Evolutionary conservation across 2,888 invertebrate species (phyloP).

Genomic region (Celastrina argiolus): DNA sequence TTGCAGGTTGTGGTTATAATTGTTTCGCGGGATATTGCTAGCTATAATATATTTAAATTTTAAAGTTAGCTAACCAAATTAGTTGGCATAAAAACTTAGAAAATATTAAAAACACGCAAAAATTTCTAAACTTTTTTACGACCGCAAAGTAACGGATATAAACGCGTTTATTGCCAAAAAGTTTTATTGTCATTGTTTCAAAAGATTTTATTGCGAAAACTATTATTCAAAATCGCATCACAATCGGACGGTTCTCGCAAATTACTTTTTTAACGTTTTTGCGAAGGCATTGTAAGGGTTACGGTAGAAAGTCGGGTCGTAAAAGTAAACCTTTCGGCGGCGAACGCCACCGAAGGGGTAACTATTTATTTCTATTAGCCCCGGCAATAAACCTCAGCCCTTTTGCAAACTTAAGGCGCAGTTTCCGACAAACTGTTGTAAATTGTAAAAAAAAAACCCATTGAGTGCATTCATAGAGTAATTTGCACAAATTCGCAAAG

Average conservation of each 20-base stretch:
- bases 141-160: constrained; percentile 37
- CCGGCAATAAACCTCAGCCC: constrained; percentile 49
- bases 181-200: constrained; percentile 8
- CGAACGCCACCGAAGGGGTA: constrained; percentile 71
- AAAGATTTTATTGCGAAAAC: constrained; percentile 10
- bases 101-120: constrained; percentile 25
- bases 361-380: constrained; percentile 68
- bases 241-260: constrained; percentile 15
- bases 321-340: constrained; percentile 74
- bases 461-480: constrained; percentile 69
- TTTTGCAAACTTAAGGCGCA: constrained; percentile 46
- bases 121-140: constrained; percentile 1
- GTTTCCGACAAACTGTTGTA: constrained; percentile 52
- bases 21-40: too few relatives aligned
- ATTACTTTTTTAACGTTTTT: constrained; percentile 44
- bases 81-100: constrained; percentile 6
- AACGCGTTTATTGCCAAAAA: neutral
- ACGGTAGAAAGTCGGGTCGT: constrained; percentile 67
- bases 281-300: constrained; percentile 67
- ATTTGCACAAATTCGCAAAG: constrained; percentile 76
- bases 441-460: constrained; percentile 60
- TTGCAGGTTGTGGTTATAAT: too few relatives aligned
- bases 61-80: too few relatives aligned
- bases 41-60: too few relatives aligned
- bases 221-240: neutral